A percentile compares a stretch with the other conserved stretches of the same genome.
Evolutionary conservation across 2,113 vertebrate species (phyloP).

Genomic region (Vireo altiloquus): DNA sequence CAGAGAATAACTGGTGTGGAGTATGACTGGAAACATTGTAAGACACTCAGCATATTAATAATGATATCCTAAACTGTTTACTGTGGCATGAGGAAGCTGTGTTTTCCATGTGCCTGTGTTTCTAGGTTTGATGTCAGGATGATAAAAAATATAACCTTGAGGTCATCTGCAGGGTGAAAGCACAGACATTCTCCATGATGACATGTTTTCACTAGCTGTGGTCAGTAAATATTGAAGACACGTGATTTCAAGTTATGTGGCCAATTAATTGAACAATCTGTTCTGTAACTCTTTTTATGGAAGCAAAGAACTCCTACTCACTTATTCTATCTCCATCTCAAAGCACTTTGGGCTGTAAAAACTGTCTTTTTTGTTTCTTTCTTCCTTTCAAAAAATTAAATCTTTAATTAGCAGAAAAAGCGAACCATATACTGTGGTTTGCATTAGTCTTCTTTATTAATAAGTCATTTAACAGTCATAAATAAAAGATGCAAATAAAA

Average conservation of each 20-base stretch:
- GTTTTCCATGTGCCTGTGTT: neutral
- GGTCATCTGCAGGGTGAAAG: neutral
- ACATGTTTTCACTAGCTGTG: neutral
- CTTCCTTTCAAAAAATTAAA: neutral
- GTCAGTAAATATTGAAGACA: neutral
- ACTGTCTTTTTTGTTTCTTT: neutral
- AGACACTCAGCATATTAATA: neutral
- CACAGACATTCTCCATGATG: neutral
- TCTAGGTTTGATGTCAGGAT: neutral
- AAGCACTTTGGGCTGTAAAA: neutral
- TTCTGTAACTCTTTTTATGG: neutral
- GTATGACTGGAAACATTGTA: neutral
- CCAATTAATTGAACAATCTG: neutral
- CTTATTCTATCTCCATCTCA: neutral
- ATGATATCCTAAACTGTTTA: neutral
- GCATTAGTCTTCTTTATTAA: neutral
- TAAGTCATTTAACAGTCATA: neutral
- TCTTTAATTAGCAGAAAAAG: neutral
- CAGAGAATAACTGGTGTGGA: neutral
- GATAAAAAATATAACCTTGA: neutral
- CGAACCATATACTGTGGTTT: neutral
- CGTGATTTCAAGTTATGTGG: neutral
- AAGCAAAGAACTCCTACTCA: neutral
- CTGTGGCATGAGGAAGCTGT: neutral
- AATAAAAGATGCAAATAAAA: slow-evolving; percentile 41